Percentiles rank a stretch among this genome's conserved stretches.
Conservation (phyloP, 92 coral and sea anemone genomes). For the Pocillopora grandis region DNA sequence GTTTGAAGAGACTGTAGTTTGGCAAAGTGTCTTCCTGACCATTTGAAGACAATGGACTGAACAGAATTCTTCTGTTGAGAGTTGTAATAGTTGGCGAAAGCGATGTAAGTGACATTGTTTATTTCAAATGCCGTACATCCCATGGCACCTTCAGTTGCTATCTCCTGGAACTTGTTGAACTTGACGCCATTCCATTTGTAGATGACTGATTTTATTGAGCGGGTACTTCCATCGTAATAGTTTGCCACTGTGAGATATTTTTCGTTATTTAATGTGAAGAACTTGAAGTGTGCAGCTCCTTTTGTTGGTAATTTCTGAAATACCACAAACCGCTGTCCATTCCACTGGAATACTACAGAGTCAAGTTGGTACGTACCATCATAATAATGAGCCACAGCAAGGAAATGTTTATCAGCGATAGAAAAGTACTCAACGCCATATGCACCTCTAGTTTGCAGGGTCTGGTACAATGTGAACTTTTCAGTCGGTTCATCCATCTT, state of each 20-base stretch:
- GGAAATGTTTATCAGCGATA: conserved; percentile 28
- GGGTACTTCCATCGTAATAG: background rate
- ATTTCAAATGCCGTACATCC: conserved; percentile 25
- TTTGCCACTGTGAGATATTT: background rate
- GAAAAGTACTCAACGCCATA: background rate
- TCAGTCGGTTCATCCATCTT: background rate
- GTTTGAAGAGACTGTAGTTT: conserved; percentile 37
- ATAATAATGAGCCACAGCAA: conserved; percentile 25
- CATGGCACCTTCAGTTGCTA: conserved; percentile 20
- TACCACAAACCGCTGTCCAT: conserved; percentile 9
- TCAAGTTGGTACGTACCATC: conserved; percentile 10
- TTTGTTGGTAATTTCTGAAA: conserved; percentile 11
- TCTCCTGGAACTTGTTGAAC: conserved; percentile 34
- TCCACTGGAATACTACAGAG: conserved; percentile 31
- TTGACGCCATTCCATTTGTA: conserved; percentile 28
- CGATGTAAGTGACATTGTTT: conserved; percentile 19
- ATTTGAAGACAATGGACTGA: conserved; percentile 34
- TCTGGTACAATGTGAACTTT: background rate
- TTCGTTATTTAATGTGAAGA: background rate
- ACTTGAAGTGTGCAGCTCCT: background rate
- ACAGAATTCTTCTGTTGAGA: background rate
- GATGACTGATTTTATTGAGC: conserved; percentile 2
- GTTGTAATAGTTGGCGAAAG: conserved; percentile 24
- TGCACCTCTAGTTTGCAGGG: conserved; percentile 3
- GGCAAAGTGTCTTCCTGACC: conserved; percentile 22